Base-by-base conservation (phyloP, 92 coral and sea anemone genomes). In the Pocillopora grandis region DNA sequence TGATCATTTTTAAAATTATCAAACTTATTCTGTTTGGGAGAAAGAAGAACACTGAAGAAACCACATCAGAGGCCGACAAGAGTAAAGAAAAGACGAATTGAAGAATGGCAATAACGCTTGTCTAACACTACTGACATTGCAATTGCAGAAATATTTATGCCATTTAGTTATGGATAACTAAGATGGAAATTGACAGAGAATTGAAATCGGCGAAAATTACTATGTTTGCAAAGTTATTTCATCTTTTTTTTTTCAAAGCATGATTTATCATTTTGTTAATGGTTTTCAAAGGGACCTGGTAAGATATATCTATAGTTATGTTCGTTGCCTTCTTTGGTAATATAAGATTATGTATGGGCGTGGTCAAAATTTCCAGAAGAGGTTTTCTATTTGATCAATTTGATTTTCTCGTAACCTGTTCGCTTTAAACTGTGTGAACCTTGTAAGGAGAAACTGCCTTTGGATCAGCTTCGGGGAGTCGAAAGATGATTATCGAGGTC, bases 31-130 rank as follows among this genome's bases (percentile, higher is more conserved):
- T 84, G 55, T 84, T 84, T 59, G 70, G 88, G 31, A 49, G 75
- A 31, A 67, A 84, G 37, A 84, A 66, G 76, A 76, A 84, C 70
- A 33, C 81, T 9, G 76, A 66, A 3, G 77, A 57, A 27, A 37
- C 60, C 5, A 37, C 10, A 56, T 48, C 18, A 2, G 88, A 69
- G 9, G 68, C 19, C 9, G 88, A 70, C 21, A 58, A 66, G 1
- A 52, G 0, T 15, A 71, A 81, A 61, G 85, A 76, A 57, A 84
- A 77, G 76, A 65, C 88, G 66, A 84, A 69, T 35, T 84, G 59
- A 84, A 14, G 59, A 35, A 7, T 48, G 9, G 63, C 68, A 80
- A 27, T 1, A 16, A 19, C 7, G 79, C 31, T 7, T 12, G 55
- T 6, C 19, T 21, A 1, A 16, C 10, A 2, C 35, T 2, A 10